Conservation (phyloP, 1,140 invertebrate species). For the Muscidifurax raptorellus region DNA sequence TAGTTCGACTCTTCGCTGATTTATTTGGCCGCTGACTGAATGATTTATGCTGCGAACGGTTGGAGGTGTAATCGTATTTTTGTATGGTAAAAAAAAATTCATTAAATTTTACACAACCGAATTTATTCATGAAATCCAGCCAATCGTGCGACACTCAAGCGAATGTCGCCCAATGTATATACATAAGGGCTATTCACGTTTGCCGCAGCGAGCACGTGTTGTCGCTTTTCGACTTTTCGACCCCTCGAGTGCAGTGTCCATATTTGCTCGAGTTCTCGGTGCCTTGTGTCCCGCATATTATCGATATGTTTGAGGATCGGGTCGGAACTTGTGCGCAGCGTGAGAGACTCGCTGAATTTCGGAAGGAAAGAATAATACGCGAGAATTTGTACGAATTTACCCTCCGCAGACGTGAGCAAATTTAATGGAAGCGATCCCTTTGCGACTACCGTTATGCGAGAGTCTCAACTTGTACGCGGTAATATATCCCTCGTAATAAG, state of each 20-base stretch:
- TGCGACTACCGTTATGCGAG: conserved; percentile 48
- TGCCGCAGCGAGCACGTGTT: conserved; percentile 7
- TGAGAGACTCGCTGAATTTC: neutral
- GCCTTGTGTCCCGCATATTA: conserved; percentile 51
- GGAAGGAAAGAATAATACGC: conserved; percentile 35
- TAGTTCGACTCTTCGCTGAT: neutral
- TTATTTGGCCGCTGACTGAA: neutral
- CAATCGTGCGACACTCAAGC: neutral
- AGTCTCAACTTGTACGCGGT: too few relatives aligned
- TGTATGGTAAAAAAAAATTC: neutral
- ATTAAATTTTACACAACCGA: neutral
- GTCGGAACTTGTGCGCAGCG: neutral
- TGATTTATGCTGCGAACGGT: neutral
- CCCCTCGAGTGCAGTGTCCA: conserved; percentile 64
- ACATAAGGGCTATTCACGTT: neutral
- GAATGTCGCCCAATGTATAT: conserved; percentile 1
- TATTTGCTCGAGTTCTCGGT: conserved; percentile 62
- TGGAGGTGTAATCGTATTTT: too few relatives aligned
- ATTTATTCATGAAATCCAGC: neutral
- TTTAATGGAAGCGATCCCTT: conserved; percentile 10
- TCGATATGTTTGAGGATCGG: conserved; percentile 63
- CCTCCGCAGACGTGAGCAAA: conserved; percentile 40
- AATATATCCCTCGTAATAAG: too few relatives aligned
- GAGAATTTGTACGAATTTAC: conserved; percentile 39
- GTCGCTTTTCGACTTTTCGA: conserved; percentile 31